Evolutionary conservation across 2,888 invertebrate species (phyloP).

Genomic region (Tipula lateralis): DNA sequence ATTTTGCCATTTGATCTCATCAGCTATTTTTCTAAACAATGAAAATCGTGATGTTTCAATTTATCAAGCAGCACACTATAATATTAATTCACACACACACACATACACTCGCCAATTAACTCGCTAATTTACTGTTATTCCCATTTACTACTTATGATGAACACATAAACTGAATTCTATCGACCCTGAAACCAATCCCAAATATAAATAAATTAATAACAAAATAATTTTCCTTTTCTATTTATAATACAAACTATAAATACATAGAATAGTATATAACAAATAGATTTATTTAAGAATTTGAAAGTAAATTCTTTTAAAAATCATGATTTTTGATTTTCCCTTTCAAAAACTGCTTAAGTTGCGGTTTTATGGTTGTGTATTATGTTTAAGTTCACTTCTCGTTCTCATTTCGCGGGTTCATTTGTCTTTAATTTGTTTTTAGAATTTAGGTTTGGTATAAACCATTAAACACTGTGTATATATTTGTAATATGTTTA

Average conservation of each 20-base stretch:
- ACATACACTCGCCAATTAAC: background rate
- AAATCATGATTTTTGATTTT: background rate
- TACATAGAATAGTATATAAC: background rate
- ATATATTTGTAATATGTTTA: no score
- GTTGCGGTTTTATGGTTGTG: background rate
- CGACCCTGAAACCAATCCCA: slow-evolving; percentile 19
- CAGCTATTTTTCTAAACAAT: background rate
- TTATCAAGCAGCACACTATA: background rate
- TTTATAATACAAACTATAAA: background rate
- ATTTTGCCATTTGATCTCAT: background rate
- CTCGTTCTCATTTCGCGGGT: background rate
- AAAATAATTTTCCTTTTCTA: background rate
- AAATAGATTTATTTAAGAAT: background rate
- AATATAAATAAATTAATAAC: background rate
- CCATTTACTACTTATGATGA: background rate
- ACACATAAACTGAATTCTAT: background rate
- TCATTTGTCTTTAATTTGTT: background rate
- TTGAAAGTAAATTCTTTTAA: background rate
- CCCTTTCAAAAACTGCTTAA: background rate
- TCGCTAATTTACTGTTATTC: background rate
- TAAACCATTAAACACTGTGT: no score
- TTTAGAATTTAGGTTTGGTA: background rate
- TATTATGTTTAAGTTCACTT: background rate
- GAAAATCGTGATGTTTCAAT: background rate
- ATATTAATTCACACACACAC: background rate